Conservation (phyloP, 1,140 invertebrate species). For the Neuroterus valhalla region DNA sequence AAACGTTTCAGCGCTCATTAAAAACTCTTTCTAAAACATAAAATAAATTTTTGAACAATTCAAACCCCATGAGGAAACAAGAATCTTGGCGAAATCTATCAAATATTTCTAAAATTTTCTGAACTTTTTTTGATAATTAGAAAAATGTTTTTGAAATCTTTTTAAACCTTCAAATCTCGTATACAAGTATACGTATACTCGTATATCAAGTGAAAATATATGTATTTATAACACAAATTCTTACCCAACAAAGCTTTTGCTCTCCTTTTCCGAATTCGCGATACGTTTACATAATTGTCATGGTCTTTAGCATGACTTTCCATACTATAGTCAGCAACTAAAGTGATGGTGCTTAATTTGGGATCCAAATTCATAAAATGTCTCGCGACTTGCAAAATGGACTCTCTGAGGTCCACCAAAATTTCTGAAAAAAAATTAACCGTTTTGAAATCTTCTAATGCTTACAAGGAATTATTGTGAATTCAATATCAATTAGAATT, state of each 20-base stretch:
- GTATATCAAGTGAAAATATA: too few relatives aligned
- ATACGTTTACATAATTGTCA: slow-evolving; percentile 94
- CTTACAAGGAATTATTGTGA: slow-evolving; percentile 20
- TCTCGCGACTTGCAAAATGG: slow-evolving; percentile 91
- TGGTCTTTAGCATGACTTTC: slow-evolving; percentile 96
- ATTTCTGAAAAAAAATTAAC: slow-evolving; percentile 80
- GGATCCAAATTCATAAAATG: slow-evolving; percentile 91
- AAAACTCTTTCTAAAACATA: too few relatives aligned
- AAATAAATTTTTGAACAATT: too few relatives aligned
- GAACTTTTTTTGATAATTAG: too few relatives aligned
- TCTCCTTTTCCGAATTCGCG: slow-evolving; percentile 88
- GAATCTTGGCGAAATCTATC: too few relatives aligned
- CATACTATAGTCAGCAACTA: slow-evolving; percentile 95
- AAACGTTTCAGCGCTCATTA: too few relatives aligned
- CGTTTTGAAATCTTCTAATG: slow-evolving; percentile 30
- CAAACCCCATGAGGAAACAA: too few relatives aligned
- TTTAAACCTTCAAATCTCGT: not conserved
- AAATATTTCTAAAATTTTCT: too few relatives aligned
- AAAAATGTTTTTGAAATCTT: slow-evolving; percentile 8
- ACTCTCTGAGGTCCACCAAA: slow-evolving; percentile 96
- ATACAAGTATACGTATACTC: too few relatives aligned
- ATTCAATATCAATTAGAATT: slow-evolving; percentile 17
- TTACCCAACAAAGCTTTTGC: slow-evolving; percentile 93
- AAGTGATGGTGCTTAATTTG: slow-evolving; percentile 82
- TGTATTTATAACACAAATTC: not conserved